Conservation (phyloP, 1,140 invertebrate species). For the Drosophila suzukii region DNA sequence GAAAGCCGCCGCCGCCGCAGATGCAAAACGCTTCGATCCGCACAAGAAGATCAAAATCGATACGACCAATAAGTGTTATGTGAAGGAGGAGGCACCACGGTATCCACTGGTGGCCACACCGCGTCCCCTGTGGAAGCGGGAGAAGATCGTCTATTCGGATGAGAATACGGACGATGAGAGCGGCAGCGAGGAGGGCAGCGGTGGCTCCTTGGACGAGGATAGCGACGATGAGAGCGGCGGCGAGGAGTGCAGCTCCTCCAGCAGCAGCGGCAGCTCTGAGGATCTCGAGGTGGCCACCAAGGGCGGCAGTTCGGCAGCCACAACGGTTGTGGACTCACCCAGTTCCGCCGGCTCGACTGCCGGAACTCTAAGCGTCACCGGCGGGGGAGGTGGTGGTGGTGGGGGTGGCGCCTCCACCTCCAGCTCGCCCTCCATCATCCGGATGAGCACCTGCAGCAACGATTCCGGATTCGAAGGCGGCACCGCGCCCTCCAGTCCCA, state of each 20-base stretch:
- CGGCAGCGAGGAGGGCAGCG: slow-evolving; percentile 61
- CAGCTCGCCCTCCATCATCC: slow-evolving; percentile 69
- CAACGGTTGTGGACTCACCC: not conserved
- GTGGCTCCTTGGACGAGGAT: slow-evolving; percentile 60
- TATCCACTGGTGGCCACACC: slow-evolving; percentile 86
- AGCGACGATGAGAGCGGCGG: slow-evolving; percentile 66
- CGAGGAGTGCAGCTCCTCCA: slow-evolving; percentile 60
- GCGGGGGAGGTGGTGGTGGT: not conserved
- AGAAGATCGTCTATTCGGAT: slow-evolving; percentile 79
- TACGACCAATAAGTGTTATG: slow-evolving; percentile 80
- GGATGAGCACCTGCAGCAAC: slow-evolving; percentile 85
- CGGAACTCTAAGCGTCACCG: slow-evolving; percentile 12
- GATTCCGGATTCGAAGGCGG: slow-evolving; percentile 84
- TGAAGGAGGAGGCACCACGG: slow-evolving; percentile 86
- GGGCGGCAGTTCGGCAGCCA: not conserved
- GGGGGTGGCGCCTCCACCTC: slow-evolving; percentile 22
- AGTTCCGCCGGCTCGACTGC: slow-evolving; percentile 7
- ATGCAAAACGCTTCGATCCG: slow-evolving; percentile 71
- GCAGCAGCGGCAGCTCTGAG: slow-evolving; percentile 55
- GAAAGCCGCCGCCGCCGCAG: slow-evolving; percentile 51
- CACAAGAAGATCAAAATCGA: slow-evolving; percentile 84
- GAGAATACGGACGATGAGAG: slow-evolving; percentile 80
- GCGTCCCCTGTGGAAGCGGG: slow-evolving; percentile 86
- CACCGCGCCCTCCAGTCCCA: slow-evolving; percentile 83
- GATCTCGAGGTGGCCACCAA: slow-evolving; percentile 21